These are phyloP conservation scores for Paedocypris sp. DNA, from an alignment of 2,113 vertebrate genomes.

Conservation along the genomic window DNA sequence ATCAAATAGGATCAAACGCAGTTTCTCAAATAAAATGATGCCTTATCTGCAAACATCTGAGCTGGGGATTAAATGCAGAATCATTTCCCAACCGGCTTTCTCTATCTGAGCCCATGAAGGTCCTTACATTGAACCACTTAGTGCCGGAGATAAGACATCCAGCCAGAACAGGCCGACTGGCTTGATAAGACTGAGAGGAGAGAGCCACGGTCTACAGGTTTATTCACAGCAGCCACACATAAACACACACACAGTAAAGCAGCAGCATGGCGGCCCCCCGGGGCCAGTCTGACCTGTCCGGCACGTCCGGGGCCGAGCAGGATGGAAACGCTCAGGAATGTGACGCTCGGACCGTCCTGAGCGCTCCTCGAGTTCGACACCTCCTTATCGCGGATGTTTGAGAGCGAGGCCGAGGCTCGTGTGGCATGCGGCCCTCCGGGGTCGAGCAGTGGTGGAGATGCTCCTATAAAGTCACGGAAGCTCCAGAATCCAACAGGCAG, in stretches of 20 bases:
- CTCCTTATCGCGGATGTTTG: slow-evolving; percentile 70
- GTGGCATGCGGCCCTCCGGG: slow-evolving; percentile 58
- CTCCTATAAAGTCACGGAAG: too few relatives aligned
- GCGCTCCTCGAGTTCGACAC: slow-evolving; percentile 74
- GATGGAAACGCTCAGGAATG: slow-evolving; percentile 61
- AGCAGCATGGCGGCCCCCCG: too few relatives aligned
- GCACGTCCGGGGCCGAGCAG: too few relatives aligned
- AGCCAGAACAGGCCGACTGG: neutral
- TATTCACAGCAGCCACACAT: neutral
- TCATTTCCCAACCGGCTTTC: neutral
- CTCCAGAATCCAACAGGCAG: too few relatives aligned
- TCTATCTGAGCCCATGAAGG: slow-evolving; percentile 1
- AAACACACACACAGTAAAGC: too few relatives aligned
- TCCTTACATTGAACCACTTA: neutral
- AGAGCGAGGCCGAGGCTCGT: slow-evolving; percentile 49
- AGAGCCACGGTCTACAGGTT: neutral
- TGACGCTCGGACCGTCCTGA: slow-evolving; percentile 62
- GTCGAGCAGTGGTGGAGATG: too few relatives aligned
- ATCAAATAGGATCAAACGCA: too few relatives aligned
- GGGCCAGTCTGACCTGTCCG: too few relatives aligned
- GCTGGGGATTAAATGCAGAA: too few relatives aligned
- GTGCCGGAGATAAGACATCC: neutral
- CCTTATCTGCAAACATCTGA: too few relatives aligned
- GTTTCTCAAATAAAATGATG: too few relatives aligned
- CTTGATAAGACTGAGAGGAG: neutral